Conservation (phyloP, 2,113 vertebrate species). For the Chlorodrepanis virens region DNA sequence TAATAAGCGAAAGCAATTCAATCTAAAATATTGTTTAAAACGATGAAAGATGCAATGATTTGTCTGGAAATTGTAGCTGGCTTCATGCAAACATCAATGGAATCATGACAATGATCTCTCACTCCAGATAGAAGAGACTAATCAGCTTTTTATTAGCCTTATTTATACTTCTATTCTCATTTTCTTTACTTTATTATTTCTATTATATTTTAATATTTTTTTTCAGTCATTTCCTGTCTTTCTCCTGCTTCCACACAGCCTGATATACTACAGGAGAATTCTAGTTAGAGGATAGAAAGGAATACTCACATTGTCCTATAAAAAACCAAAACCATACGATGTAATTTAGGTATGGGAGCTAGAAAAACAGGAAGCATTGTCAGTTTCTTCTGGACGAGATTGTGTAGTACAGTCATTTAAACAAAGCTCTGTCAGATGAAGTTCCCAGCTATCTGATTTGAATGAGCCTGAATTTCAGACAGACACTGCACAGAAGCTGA, state of each 20-base stretch:
- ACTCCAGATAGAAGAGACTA: background rate
- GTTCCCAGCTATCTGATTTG: background rate
- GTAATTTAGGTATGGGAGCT: background rate
- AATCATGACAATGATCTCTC: background rate
- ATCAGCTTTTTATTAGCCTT: conserved; percentile 56
- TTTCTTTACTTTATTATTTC: conserved; percentile 22
- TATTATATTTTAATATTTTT: background rate
- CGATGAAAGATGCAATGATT: conserved; percentile 44
- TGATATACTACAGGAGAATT: background rate
- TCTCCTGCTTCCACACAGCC: background rate
- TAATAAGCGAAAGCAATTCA: conserved; percentile 37
- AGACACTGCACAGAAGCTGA: background rate
- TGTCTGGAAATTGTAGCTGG: conserved; percentile 49
- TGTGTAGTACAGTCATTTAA: background rate
- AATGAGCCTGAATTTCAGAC: background rate
- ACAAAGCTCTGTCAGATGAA: background rate
- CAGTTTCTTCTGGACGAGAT: background rate
- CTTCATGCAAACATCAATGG: conserved; percentile 6
- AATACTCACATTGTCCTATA: background rate
- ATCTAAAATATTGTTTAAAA: conserved; percentile 61
- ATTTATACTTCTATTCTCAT: conserved; percentile 37
- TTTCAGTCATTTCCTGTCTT: background rate
- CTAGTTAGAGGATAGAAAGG: background rate
- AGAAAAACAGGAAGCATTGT: background rate
- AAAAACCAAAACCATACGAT: accelerated